phyloP scores from a whole-genome alignment of 2,113 vertebrate genomes.

The Clinocottus analis region DNA sequence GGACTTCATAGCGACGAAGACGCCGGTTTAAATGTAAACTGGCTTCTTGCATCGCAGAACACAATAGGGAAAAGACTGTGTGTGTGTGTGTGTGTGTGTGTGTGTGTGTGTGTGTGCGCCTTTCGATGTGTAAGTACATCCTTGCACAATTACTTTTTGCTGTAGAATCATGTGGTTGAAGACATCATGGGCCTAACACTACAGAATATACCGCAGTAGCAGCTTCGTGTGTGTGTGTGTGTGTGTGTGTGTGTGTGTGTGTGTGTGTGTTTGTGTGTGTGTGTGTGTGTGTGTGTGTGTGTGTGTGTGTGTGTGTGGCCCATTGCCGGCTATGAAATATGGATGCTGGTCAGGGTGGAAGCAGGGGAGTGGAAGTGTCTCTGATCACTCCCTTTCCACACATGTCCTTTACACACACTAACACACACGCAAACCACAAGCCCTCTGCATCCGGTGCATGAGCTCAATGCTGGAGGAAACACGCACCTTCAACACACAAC shows the following conservation, averaged over 20 bases:
- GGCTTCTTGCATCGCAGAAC: neutral
- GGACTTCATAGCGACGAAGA: neutral
- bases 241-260: constrained; percentile 30
- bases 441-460: neutral
- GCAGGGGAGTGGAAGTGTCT: constrained; percentile 63
- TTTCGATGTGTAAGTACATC: constrained; percentile 37
- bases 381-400: constrained; percentile 53
- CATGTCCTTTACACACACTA: constrained; percentile 4
- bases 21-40: neutral
- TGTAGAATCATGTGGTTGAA: constrained; percentile 47
- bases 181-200: constrained; percentile 31
- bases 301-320: constrained; percentile 21
- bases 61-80: neutral
- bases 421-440: neutral
- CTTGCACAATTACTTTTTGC: constrained; percentile 47
- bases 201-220: constrained; percentile 8
- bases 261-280: constrained; percentile 31
- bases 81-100: neutral
- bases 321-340: constrained; percentile 69
- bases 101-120: neutral
- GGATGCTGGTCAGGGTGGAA: constrained; percentile 59
- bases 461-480: neutral
- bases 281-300: constrained; percentile 23
- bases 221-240: constrained; percentile 19
- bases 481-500: neutral